Evolutionary conservation across 92 coral and sea anemone genomes (phyloP).

Genomic region (Parazoanthus atlanticus): DNA sequence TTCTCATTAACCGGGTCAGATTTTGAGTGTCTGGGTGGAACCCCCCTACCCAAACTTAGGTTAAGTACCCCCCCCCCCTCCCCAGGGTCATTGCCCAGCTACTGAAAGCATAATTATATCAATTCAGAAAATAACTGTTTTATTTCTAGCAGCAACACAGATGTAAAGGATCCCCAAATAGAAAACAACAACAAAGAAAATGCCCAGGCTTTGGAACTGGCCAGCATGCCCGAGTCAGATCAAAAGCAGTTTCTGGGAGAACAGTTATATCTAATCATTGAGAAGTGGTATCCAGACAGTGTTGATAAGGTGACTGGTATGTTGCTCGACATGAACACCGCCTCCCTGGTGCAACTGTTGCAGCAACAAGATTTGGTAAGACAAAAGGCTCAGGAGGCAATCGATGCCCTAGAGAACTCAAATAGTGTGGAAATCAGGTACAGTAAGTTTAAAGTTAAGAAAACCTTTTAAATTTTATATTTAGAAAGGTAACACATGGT

Average conservation of each 20-base stretch:
- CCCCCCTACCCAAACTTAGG: too few species aligned
- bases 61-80: too few species aligned
- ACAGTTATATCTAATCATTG: not conserved
- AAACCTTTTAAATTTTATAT: not conserved
- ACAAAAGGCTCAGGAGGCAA: slow-evolving; percentile 26
- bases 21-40: too few species aligned
- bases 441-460: not conserved
- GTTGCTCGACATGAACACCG: slow-evolving; percentile 13
- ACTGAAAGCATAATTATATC: not conserved
- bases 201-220: not conserved
- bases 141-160: not conserved
- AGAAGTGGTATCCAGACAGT: slow-evolving; percentile 35
- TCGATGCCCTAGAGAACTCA: not conserved
- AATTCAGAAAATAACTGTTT: not conserved
- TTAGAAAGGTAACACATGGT: too few species aligned
- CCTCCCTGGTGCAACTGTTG: not conserved
- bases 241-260: slow-evolving; percentile 44
- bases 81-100: too few species aligned
- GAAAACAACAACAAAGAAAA: slow-evolving; percentile 7
- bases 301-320: slow-evolving; percentile 36
- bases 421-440: not conserved
- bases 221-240: slow-evolving; percentile 13
- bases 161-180: not conserved
- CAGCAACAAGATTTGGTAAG: slow-evolving; percentile 15
- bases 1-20: too few species aligned